phyloP scores from a whole-genome alignment of 2,113 vertebrate species.

The Lamprotornis superbus region DNA sequence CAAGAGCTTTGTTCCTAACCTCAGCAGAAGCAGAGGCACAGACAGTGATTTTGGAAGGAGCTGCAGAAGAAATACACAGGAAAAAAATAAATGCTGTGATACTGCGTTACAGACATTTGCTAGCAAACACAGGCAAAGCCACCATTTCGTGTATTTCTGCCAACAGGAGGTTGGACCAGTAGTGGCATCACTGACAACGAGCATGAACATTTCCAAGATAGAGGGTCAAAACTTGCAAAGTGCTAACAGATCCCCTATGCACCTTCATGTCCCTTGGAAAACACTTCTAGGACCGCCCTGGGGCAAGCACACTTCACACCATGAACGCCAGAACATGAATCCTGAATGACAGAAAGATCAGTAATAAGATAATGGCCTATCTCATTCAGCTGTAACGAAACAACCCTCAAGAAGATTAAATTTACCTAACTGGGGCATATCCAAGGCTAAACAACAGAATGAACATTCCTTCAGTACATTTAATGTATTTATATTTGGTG shows the following conservation, averaged over 20 bases:
- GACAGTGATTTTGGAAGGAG: not conserved
- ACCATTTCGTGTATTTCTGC: not conserved
- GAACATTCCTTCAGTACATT: conserved; percentile 73
- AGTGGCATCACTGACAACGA: not conserved
- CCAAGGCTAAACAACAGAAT: conserved; percentile 73
- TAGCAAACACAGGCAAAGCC: not conserved
- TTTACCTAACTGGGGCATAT: conserved; percentile 73
- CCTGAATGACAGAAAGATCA: conserved; percentile 65
- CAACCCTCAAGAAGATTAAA: conserved; percentile 71
- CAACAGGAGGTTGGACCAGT: not conserved
- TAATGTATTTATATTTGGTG: conserved; percentile 75
- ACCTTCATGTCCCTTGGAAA: not conserved
- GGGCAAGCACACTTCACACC: conserved; percentile 63
- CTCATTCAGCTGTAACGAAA: conserved; percentile 57
- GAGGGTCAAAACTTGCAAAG: not conserved
- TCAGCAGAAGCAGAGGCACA: not conserved
- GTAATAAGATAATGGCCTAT: conserved; percentile 62
- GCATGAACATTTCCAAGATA: not conserved
- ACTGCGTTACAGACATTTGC: not conserved
- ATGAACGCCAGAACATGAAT: conserved; percentile 53
- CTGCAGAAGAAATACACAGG: not conserved
- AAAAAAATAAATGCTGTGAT: not conserved
- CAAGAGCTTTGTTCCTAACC: not conserved
- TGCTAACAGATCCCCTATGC: not conserved
- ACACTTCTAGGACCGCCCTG: not conserved